phyloP scores from a whole-genome alignment of 2,888 invertebrate species.

The Leptodirus hochenwartii region DNA sequence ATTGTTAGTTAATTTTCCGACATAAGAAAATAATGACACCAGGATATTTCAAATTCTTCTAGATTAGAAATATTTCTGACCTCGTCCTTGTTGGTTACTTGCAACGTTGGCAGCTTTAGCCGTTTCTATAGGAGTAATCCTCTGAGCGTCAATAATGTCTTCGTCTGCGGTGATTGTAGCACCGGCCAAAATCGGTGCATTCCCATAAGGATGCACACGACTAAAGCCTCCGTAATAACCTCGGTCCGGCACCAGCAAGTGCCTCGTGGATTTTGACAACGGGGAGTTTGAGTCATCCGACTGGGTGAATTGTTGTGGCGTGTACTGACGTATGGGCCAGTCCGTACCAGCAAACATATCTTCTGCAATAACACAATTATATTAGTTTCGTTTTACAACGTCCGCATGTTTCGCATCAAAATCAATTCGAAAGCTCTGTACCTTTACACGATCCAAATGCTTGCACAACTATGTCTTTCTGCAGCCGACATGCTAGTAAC shows the following conservation, averaged over 20 bases:
- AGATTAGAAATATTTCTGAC: too few relatives aligned
- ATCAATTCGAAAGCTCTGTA: conserved; percentile 13
- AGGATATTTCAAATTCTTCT: too few relatives aligned
- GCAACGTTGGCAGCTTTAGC: too few relatives aligned
- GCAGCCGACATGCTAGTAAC: conserved; percentile 62
- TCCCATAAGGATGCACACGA: conserved; percentile 17
- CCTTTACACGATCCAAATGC: conserved; percentile 59
- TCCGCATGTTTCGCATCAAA: background rate
- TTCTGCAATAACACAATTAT: conserved; percentile 27
- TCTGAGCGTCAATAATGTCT: conserved; percentile 3
- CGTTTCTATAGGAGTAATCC: too few relatives aligned
- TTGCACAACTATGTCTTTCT: conserved; percentile 60
- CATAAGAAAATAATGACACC: too few relatives aligned
- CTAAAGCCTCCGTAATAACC: conserved; percentile 38
- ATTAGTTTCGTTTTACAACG: conserved; percentile 6
- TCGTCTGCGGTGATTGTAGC: background rate
- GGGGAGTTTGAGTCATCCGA: conserved; percentile 55
- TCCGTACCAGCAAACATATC: conserved; percentile 48
- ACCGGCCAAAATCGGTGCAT: too few relatives aligned
- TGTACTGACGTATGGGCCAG: conserved; percentile 57
- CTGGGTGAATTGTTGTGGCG: conserved; percentile 61
- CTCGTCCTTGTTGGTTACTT: too few relatives aligned
- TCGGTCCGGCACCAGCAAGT: conserved; percentile 49
- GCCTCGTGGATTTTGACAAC: conserved; percentile 62
- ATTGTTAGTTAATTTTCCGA: too few relatives aligned